Base-by-base conservation (phyloP, 1,140 invertebrate genomes). In the Cheumatopsyche charites region DNA sequence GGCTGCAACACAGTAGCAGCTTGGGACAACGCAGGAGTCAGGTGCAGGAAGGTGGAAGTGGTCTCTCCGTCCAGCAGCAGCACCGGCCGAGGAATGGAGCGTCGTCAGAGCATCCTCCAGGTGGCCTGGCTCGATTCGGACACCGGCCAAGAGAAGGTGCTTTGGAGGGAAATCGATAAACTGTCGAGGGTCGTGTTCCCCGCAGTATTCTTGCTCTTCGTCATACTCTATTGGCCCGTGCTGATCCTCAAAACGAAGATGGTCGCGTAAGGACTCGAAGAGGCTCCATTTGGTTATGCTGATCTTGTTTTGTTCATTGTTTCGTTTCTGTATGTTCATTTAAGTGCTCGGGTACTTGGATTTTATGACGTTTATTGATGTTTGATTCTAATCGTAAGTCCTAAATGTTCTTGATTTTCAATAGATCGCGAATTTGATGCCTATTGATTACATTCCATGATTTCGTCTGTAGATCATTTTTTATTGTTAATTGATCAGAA, bases 181-280 rank as follows among this genome's bases (percentile, higher is more conserved):
- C 78, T 89, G 0, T 90, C 89, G 1, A 83, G 90, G 42, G 85
- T 90, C 26, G 86, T 91, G 4, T 93, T 93, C 79, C 91, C 91
- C n/a, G 85, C 86, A 6, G 78, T 92, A 4, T 93, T 92, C 79
- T 83, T 91, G 42, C 80, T 92, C 9, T 92, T 92, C 79, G 85
- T 90, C n/a, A 82, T 90, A 0, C 80, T 91, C 72, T 92, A 92
- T 80, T 92, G 91, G 91, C 90, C 90, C 0, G 88, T 91, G 55
- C 80, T 92, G 21, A 79, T 92, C 7, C 81, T 91, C 29, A 90
- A 90, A 77, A 90, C 87, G 5, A 85, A 85, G 70, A 76, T 76
- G 75, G 75, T 75, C 61, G 71, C 70, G 63, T 75, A 71, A 73
- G 23, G 15, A 17, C 11, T 55, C 17, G n/a, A 26, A 7, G 68